A percentile compares a stretch with the other conserved stretches of the same genome.
Conservation (phyloP, 2,888 invertebrate species). For the Macroteleia sp. region DNA sequence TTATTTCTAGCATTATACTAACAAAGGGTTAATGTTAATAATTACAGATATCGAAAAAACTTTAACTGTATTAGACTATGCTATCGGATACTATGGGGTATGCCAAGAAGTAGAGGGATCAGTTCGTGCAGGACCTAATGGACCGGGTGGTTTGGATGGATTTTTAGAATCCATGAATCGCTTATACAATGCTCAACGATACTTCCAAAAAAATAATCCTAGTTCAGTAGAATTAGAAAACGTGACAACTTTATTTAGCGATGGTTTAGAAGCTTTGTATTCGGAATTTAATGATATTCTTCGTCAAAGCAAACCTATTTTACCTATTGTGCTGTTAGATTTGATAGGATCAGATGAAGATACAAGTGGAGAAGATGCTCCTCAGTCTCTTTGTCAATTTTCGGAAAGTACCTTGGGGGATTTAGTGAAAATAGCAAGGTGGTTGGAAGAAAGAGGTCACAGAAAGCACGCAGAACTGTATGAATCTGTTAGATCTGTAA, state of each 20-base stretch:
- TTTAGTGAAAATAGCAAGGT: conserved; percentile 91
- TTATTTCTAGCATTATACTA: no score
- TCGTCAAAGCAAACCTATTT: conserved; percentile 93
- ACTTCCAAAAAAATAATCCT: conserved; percentile 96
- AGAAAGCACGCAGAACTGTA: conserved; percentile 91
- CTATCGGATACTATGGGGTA: conserved; percentile 97
- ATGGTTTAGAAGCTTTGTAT: conserved; percentile 93
- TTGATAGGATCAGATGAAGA: conserved; percentile 94
- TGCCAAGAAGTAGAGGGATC: conserved; percentile 95
- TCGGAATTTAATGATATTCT: conserved; percentile 94
- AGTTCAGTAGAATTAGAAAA: conserved; percentile 97
- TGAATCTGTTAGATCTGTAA: conserved; percentile 90
- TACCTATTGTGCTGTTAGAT: conserved; percentile 94
- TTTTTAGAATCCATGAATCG: conserved; percentile 91
- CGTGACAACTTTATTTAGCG: conserved; percentile 91
- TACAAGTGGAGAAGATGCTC: conserved; percentile 86
- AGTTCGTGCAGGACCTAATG: conserved; percentile 92
- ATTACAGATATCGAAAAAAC: conserved; percentile 94
- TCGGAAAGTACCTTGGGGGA: conserved; percentile 89
- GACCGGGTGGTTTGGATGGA: conserved; percentile 83
- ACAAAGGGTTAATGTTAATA: no score
- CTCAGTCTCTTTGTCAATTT: conserved; percentile 87
- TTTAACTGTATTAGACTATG: conserved; percentile 94
- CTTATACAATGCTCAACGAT: conserved; percentile 93
- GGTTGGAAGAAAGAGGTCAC: conserved; percentile 92